Conservation (phyloP, 2,113 vertebrate species). For the Aspiorhynchus laticeps region DNA sequence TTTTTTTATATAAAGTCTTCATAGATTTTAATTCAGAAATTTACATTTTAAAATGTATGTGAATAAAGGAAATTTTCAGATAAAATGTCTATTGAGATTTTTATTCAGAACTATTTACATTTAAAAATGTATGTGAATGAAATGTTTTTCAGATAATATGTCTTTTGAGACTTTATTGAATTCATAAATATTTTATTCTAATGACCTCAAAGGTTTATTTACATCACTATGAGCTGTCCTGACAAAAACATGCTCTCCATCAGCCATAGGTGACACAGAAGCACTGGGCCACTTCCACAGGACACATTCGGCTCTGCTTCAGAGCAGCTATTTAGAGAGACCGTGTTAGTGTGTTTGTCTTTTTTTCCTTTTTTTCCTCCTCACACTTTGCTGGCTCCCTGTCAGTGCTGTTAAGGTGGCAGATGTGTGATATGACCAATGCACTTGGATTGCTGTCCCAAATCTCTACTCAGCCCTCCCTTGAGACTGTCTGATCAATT, state of each 20-base stretch:
- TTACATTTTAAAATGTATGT: no score
- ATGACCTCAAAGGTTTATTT: background rate
- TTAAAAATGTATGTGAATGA: no score
- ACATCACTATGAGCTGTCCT: background rate
- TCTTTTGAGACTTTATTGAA: background rate
- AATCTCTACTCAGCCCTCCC: constrained; percentile 87
- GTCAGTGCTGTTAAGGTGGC: constrained; percentile 84
- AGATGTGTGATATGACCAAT: constrained; percentile 96
- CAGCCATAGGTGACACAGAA: background rate
- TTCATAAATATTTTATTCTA: background rate
- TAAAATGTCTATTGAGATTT: no score
- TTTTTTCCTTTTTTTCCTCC: constrained; percentile 2
- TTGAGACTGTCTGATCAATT: constrained; percentile 99
- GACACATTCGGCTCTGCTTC: background rate
- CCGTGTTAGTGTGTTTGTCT: constrained; percentile 22
- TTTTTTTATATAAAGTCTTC: no score
- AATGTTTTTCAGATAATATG: background rate
- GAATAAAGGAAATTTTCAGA: no score
- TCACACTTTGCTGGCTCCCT: constrained; percentile 27
- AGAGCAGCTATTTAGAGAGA: constrained; percentile 4
- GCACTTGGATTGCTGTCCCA: constrained; percentile 96
- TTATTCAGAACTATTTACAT: no score
- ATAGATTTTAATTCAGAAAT: no score
- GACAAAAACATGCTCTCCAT: constrained; percentile 6
- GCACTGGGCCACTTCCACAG: background rate